phyloP scores from a whole-genome alignment of 2,797 vertebrate genomes.

The Nyctibius grandis region DNA sequence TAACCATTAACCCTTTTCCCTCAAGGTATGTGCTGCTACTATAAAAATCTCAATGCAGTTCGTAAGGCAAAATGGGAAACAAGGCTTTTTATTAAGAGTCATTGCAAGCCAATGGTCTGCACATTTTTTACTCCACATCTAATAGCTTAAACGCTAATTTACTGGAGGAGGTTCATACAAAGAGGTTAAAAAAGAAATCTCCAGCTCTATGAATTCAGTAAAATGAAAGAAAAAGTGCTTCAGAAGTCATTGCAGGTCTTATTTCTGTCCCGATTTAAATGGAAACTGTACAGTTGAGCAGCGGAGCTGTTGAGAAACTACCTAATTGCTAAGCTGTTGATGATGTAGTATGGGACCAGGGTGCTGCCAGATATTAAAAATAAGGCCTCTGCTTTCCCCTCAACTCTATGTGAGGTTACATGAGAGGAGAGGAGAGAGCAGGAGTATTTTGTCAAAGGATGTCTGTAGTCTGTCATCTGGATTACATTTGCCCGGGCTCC shows the following conservation, averaged over 20 bases:
- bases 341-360: background rate
- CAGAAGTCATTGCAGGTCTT: background rate
- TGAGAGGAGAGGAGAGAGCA: background rate
- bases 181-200: background rate
- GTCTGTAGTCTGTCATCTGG: background rate
- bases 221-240: background rate
- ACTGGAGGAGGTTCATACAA: background rate
- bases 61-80: background rate
- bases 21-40: background rate
- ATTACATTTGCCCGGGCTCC: background rate
- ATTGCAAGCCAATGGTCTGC: background rate
- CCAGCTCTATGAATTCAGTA: background rate
- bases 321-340: background rate
- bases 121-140: background rate
- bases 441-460: background rate
- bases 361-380: background rate
- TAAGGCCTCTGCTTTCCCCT: background rate
- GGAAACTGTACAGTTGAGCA: background rate
- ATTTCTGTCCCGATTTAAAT: background rate
- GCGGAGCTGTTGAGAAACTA: background rate
- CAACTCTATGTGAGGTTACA: background rate
- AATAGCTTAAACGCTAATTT: background rate
- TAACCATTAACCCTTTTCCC: background rate
- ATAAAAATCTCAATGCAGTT: background rate
- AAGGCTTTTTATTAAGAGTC: background rate